phyloP scores from a whole-genome alignment of 2,113 vertebrate genomes.

The Globicephala melas region DNA sequence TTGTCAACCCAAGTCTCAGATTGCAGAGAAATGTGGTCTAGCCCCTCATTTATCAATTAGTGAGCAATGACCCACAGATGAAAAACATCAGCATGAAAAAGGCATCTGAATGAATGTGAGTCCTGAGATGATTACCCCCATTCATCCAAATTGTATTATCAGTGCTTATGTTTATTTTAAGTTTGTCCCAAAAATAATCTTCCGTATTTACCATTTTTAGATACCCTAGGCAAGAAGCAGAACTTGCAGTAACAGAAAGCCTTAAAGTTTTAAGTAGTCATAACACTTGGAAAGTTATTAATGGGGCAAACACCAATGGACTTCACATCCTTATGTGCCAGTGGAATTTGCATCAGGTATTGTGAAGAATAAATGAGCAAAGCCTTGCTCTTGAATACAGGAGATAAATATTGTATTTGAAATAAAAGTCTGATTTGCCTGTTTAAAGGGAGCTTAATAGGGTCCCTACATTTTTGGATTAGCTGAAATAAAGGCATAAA shows the following conservation, averaged over 20 bases:
- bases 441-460: background rate
- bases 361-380: background rate
- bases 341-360: background rate
- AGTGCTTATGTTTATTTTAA: background rate
- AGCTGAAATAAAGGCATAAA: conserved; percentile 1
- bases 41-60: background rate
- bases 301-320: background rate
- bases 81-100: background rate
- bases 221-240: background rate
- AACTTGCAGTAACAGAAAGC: background rate
- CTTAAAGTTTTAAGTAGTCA: background rate
- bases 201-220: background rate
- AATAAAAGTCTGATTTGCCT: background rate
- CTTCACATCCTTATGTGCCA: background rate
- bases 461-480: background rate
- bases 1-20: background rate
- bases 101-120: background rate
- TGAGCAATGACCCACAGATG: background rate
- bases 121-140: background rate
- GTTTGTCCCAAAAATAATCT: background rate
- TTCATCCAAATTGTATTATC: background rate
- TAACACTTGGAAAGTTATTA: background rate
- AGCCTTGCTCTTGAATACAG: background rate
- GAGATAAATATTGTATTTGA: background rate
- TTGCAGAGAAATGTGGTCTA: background rate